These are phyloP conservation scores for Tortrix viridana DNA, from an alignment of 2,888 invertebrate genomes.

Conservation along the genomic window DNA sequence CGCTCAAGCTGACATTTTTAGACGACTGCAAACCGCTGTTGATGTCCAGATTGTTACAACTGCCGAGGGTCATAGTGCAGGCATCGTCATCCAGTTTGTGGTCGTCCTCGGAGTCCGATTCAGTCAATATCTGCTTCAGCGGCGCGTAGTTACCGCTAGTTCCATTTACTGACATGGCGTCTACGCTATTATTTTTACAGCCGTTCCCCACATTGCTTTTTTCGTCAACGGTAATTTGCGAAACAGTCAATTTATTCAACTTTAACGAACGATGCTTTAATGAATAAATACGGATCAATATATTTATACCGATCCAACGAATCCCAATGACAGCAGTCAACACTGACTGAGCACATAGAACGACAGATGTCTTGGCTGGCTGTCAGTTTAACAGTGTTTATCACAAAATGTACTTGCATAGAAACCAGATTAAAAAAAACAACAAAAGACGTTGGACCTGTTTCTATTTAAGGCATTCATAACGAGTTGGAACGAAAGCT, in stretches of 20 bases:
- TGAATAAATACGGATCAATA: constrained; percentile 16
- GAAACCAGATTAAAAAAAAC: too few species aligned
- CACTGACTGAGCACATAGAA: too few species aligned
- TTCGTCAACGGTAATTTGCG: background rate
- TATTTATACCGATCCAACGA: background rate
- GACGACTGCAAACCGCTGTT: constrained; percentile 75
- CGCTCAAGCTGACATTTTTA: constrained; percentile 76
- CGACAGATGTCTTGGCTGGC: background rate
- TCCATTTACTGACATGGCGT: constrained; percentile 75
- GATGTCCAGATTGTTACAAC: constrained; percentile 74
- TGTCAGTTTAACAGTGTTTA: too few species aligned
- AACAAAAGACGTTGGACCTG: too few species aligned
- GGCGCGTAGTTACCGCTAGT: constrained; percentile 87
- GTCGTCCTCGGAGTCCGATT: constrained; percentile 91
- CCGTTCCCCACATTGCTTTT: constrained; percentile 28
- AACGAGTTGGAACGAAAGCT: too few species aligned
- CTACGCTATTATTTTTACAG: constrained; percentile 24
- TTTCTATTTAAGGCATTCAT: too few species aligned
- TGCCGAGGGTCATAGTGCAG: constrained; percentile 64
- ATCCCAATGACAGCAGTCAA: background rate
- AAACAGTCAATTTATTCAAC: constrained; percentile 8
- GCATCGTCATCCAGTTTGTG: constrained; percentile 67
- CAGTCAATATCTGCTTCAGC: constrained; percentile 90
- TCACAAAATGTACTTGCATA: too few species aligned
- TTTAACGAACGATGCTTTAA: constrained; percentile 8